Evolutionary conservation across 2,113 vertebrate genomes (phyloP).

Genomic region (Leptobrachium leishanense): DNA sequence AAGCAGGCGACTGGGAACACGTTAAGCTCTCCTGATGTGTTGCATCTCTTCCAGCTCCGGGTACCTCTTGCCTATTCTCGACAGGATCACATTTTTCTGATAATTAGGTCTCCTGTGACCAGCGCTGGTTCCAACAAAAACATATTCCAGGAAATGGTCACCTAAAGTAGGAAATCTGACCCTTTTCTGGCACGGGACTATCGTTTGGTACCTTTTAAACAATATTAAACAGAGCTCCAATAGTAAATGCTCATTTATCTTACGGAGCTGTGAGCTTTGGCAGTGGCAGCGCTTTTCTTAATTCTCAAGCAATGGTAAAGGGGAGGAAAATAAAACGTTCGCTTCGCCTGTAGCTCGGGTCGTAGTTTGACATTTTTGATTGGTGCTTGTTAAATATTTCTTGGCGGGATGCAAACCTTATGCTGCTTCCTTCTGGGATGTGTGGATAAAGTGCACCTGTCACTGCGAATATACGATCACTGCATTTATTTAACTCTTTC

Average conservation of each 20-base stretch:
- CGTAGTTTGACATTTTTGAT: neutral
- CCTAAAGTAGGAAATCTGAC: constrained; percentile 33
- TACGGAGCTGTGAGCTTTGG: constrained; percentile 43
- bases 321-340: neutral
- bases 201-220: constrained; percentile 41
- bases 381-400: neutral
- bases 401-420: neutral
- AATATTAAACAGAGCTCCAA: constrained; percentile 47
- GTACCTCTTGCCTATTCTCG: constrained; percentile 35
- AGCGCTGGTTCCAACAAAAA: constrained; percentile 26
- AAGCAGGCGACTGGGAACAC: constrained; percentile 8
- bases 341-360: neutral
- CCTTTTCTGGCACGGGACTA: constrained; percentile 20
- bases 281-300: constrained; percentile 23
- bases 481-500: no score
- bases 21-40: constrained; percentile 4
- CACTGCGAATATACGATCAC: no score
- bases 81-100: constrained; percentile 38
- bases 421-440: neutral
- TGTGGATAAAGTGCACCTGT: neutral
- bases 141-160: constrained; percentile 48
- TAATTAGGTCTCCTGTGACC: constrained; percentile 43
- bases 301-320: constrained; percentile 18
- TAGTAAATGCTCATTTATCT: constrained; percentile 48
- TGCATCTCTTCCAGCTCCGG: constrained; percentile 3